Base-by-base conservation (phyloP, 2,888 invertebrate genomes). In the Gymnocheta viridis region DNA sequence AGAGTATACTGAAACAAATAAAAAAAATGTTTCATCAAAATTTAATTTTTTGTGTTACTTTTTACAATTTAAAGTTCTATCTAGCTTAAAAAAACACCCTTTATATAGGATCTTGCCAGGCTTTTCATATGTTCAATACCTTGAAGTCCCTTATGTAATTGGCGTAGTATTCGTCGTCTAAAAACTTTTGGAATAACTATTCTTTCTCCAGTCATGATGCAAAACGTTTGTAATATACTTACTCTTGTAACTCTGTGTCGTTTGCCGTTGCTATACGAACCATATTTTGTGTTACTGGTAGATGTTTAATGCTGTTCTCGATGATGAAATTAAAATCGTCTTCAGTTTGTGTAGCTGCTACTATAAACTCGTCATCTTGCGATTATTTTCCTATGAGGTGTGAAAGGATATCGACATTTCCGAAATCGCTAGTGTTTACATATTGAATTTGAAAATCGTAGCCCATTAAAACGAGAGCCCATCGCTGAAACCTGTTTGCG, bases 121-220 rank as follows among this genome's bases (percentile, higher is more conserved):
- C 44, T 29, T 47, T 64, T 64, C 27, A 47, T 64, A 4, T 47
- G 24, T 64, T 64, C 64, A 2, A 64, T 64, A 17, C 64, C 64
- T 29, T 64, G 64, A 35, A 47, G 44, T 27, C 64, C 60, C 22
- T 58, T 64, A 10, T 64, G 62, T 14, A 64, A 22, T 27, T 44
- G 24, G 1, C 27, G 17, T 27, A 44, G 17, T 9, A 60, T 60
- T 38, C 38, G 38, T 14, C 14, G 19, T 60, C 38, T 60, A 22
- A 62, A 62, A 44, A 44, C 44, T 24, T 24, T 44, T n/a, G 41
- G 62, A 44, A 62, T 62, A 22, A 62, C 9, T 6, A 62, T 5
- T 19, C 47, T 7, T 4, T 66, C 66, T 17, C 29, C 29, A 7
- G 14, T 12, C 29, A 66, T 47, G 17, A 66, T 10, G 29, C 47